Evolutionary conservation across 2,797 vertebrate species (phyloP).

Genomic region (Anguilla anguilla): DNA sequence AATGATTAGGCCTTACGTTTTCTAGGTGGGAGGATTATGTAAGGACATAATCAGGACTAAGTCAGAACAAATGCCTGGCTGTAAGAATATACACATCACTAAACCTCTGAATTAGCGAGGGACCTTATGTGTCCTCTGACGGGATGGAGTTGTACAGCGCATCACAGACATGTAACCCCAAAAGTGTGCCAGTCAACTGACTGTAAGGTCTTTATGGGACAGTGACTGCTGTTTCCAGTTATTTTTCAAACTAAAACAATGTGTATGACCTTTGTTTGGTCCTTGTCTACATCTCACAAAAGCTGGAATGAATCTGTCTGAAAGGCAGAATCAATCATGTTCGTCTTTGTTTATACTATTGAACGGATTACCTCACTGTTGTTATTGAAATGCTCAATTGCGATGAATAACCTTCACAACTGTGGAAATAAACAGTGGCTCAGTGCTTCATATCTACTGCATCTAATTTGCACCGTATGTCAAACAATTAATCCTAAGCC

Average conservation of each 20-base stretch:
- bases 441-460: conserved; percentile 66
- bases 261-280: not conserved
- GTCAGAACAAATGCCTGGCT: conserved; percentile 22
- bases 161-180: not conserved
- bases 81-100: not conserved
- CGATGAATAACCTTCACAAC: conserved; percentile 67
- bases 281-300: conserved; percentile 59
- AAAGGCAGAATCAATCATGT: conserved; percentile 65
- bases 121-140: conserved; percentile 21
- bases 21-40: conserved; percentile 27
- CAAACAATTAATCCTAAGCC: conserved; percentile 39
- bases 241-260: not conserved
- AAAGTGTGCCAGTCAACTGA: not conserved
- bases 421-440: conserved; percentile 64
- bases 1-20: not conserved
- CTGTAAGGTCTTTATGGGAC: not conserved
- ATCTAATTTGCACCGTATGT: conserved; percentile 45
- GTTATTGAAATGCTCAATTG: conserved; percentile 59
- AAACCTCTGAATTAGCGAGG: conserved; percentile 47
- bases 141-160: too few species aligned
- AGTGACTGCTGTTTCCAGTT: not conserved
- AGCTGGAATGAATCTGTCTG: conserved; percentile 62
- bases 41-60: conserved; percentile 15
- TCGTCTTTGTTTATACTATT: conserved; percentile 68
- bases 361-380: conserved; percentile 67